Evolutionary conservation across 2,888 invertebrate genomes (phyloP).

Genomic region (Pseudococcus longispinus): DNA sequence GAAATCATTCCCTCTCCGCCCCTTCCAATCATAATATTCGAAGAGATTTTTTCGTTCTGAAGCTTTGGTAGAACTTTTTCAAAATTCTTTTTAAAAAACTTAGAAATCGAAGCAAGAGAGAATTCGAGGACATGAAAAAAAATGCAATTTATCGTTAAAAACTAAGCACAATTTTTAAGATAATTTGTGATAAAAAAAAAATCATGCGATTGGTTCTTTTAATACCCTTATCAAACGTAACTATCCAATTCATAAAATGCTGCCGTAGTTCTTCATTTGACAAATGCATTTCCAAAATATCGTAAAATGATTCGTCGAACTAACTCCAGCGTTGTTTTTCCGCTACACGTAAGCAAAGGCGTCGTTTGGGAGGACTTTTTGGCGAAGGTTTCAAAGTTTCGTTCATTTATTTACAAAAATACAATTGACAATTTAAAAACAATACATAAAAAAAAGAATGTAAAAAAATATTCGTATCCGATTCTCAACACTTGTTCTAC

Average conservation of each 20-base stretch:
- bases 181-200: too few species aligned
- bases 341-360: background rate
- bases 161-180: too few species aligned
- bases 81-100: too few species aligned
- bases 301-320: background rate
- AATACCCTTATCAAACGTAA: background rate
- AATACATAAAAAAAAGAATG: slow-evolving; percentile 14
- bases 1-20: too few species aligned
- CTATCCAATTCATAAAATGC: background rate
- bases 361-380: background rate
- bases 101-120: too few species aligned
- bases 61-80: too few species aligned
- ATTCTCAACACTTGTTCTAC: background rate
- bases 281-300: background rate
- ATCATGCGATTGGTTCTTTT: background rate
- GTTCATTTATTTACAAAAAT: slow-evolving; percentile 29
- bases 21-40: too few species aligned
- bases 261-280: background rate
- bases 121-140: too few species aligned
- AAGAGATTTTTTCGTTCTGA: too few species aligned
- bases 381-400: background rate
- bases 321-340: background rate
- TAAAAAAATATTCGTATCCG: background rate
- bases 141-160: too few species aligned
- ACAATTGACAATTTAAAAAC: slow-evolving; percentile 16